Base-by-base conservation (phyloP, 2,888 invertebrate species). In the Eugnorisma glareosa region DNA sequence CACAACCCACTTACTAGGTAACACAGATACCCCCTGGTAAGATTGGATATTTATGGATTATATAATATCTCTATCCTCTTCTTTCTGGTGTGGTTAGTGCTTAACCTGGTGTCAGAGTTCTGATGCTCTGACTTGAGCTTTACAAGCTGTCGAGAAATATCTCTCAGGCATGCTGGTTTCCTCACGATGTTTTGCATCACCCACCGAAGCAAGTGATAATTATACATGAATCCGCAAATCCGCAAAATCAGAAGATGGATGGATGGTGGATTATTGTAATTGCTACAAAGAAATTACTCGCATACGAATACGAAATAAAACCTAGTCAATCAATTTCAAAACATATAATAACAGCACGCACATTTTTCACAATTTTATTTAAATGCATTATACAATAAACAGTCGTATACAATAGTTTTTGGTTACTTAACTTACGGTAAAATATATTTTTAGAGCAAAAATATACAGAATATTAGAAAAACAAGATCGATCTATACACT, bases 341-440 rank as follows among this genome's bases (percentile, higher is more conserved):
- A 87, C 84, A 91, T 92, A 90, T 87, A 86, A 73, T 82, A 79
- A 84, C 85, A 76, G 75, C 84, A 85, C 76, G 75, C 84, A 85
- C 76, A 75, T 70, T 67, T 67, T 83, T 75, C 28, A 67, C 43
- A 73, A 73, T 79, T 57, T 57, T 11, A 31, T 31, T 85, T 80
- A 85, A 88, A 85, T 81, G 88, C 86, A 89, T 82, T 81, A 86
- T 71, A 83, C 64, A 77, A 73, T 74, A 72, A 77, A 84, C 81
- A 82, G 74, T 85, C 85, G 79, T 74, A 81, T 75, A 85, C 75
- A 80, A 80, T 81, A 80, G 66, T 81, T 43, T 73, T 81, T 81
- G 73, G 78, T 83, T 73, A 71, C 76, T 74, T 79, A 75, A 35
- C 69, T 74, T 81, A 18, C 21, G 54, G 37, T 74, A 71, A 57